These are phyloP conservation scores for Neostethus bicornis DNA, from an alignment of 2,797 vertebrate genomes.

Conservation along the genomic window DNA sequence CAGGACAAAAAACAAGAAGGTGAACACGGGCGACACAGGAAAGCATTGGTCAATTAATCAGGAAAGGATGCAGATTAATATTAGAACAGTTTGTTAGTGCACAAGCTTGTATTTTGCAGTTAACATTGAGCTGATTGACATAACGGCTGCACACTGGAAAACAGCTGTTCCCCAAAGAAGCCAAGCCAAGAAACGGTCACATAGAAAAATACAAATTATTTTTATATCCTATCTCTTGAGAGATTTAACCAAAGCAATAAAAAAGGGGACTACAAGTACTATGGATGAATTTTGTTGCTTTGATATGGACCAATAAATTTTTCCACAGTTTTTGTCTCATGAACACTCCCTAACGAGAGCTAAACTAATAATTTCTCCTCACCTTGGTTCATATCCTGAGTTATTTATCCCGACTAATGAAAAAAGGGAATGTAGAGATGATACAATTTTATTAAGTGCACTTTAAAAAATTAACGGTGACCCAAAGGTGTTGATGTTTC, in stretches of 20 bases:
- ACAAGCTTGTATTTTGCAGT: background rate
- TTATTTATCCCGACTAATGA: background rate
- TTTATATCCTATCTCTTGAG: background rate
- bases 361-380: background rate
- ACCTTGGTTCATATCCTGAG: constrained; percentile 6
- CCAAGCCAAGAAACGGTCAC: background rate
- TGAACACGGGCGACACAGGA: constrained; percentile 52
- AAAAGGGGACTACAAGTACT: background rate
- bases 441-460: background rate
- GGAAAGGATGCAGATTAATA: constrained; percentile 6
- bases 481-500: background rate
- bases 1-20: constrained; percentile 82
- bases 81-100: constrained; percentile 12
- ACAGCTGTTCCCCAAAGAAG: background rate
- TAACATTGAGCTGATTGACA: background rate
- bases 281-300: background rate
- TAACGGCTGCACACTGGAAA: background rate
- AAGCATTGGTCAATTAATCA: constrained; percentile 10
- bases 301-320: background rate
- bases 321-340: background rate
- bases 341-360: background rate
- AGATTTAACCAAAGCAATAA: background rate
- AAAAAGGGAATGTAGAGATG: background rate
- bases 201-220: background rate
- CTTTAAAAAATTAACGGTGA: background rate